These are phyloP conservation scores for Plectrocnemia conspersa DNA, from an alignment of 1,140 invertebrate genomes.

Conservation along the genomic window DNA sequence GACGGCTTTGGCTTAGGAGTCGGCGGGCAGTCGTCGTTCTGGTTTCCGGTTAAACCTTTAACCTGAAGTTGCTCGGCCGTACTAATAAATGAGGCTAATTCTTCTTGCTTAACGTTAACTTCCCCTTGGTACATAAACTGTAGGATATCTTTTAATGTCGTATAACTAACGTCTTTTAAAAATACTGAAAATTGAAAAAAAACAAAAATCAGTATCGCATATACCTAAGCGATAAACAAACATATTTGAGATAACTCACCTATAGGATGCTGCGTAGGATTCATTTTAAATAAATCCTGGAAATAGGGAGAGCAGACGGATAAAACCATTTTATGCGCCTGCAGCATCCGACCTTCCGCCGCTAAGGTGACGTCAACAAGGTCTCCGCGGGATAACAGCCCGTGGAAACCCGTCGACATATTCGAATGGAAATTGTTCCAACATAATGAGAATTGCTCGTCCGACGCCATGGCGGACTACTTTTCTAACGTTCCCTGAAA, in stretches of 20 bases:
- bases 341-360: conserved; percentile 71
- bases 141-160: conserved; percentile 70
- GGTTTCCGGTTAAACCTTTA: conserved; percentile 69
- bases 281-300: conserved; percentile 71
- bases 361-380: conserved; percentile 78
- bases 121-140: conserved; percentile 86
- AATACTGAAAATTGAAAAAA: no score
- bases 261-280: conserved; percentile 57
- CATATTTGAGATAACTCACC: conserved; percentile 40
- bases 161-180: conserved; percentile 75
- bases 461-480: conserved; percentile 60
- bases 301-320: conserved; percentile 84
- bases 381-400: conserved; percentile 68
- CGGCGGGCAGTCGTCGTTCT: conserved; percentile 53
- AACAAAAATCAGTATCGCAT: no score
- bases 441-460: conserved; percentile 70
- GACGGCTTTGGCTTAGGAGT: conserved; percentile 50
- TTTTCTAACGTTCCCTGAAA: conserved; percentile 41
- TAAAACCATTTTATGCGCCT: conserved; percentile 77
- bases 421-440: conserved; percentile 76
- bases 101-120: conserved; percentile 79
- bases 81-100: conserved; percentile 75
- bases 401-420: conserved; percentile 67
- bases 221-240: background rate
- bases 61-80: conserved; percentile 80